Evolutionary conservation across 2,888 invertebrate genomes (phyloP).

Genomic region (Cephus spinipes): DNA sequence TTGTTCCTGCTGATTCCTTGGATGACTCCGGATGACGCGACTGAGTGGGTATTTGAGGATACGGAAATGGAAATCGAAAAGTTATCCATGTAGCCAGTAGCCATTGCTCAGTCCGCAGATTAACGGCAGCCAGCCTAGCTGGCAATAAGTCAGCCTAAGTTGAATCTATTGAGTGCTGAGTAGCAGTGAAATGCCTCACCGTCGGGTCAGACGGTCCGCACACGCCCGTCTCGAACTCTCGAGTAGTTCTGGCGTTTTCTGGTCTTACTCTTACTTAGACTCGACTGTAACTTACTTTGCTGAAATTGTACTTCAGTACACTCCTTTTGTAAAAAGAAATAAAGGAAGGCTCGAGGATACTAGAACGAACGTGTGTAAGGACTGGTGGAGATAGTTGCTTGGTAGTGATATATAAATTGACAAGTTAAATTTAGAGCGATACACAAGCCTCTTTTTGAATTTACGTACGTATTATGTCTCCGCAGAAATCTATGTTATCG

Average conservation of each 20-base stretch:
- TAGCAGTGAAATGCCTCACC: slow-evolving; percentile 45
- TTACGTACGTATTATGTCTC: no score
- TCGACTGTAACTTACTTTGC: slow-evolving; percentile 46
- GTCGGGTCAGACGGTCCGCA: slow-evolving; percentile 38
- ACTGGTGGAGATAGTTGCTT: background rate
- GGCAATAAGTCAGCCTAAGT: slow-evolving; percentile 47
- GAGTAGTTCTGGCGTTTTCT: slow-evolving; percentile 13
- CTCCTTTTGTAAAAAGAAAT: slow-evolving; percentile 10
- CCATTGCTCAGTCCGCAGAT: background rate
- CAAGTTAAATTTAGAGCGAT: background rate
- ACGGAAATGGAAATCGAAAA: background rate
- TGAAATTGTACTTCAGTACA: slow-evolving; percentile 45
- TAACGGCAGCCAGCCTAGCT: background rate
- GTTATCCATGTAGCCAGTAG: background rate
- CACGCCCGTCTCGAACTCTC: slow-evolving; percentile 7
- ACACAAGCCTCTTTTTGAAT: no score
- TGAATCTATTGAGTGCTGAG: slow-evolving; percentile 55
- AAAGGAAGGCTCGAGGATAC: slow-evolving; percentile 9
- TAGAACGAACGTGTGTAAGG: background rate
- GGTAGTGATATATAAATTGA: background rate
- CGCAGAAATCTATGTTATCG: no score
- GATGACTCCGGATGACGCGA: background rate
- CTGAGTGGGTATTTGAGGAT: background rate
- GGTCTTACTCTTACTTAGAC: slow-evolving; percentile 22
- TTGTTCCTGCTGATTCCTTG: background rate